Conservation (phyloP, 2,888 invertebrate genomes). For the Argyresthia goedartella region DNA sequence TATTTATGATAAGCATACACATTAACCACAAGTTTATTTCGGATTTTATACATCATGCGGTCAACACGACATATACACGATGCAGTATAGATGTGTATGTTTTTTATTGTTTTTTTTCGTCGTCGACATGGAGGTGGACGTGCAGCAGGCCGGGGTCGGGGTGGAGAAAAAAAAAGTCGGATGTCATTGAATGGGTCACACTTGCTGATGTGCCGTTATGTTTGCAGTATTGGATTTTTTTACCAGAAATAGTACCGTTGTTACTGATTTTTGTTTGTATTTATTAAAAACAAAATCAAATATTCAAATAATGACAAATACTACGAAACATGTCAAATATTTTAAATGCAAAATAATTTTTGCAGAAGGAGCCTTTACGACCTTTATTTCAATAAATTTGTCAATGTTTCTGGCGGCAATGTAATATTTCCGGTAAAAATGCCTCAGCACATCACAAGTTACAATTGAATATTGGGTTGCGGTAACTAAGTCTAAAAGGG, state of each 20-base stretch:
- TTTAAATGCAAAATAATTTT: too few relatives aligned
- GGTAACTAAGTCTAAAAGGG: conserved; percentile 45
- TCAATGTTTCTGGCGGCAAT: too few relatives aligned
- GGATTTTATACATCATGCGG: conserved; percentile 62
- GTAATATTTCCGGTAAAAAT: too few relatives aligned
- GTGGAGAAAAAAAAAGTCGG: conserved; percentile 64
- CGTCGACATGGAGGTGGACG: conserved; percentile 58
- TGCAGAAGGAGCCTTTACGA: too few relatives aligned
- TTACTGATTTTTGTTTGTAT: too few relatives aligned
- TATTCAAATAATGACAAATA: too few relatives aligned
- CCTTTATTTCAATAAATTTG: too few relatives aligned
- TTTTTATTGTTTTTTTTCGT: conserved; percentile 38
- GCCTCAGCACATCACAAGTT: too few relatives aligned
- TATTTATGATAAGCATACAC: conserved; percentile 46
- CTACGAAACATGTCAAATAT: too few relatives aligned
- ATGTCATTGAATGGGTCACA: conserved; percentile 68
- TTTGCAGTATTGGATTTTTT: too few relatives aligned
- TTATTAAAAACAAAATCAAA: too few relatives aligned
- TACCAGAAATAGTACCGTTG: too few relatives aligned
- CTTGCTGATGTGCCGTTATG: conserved; percentile 18
- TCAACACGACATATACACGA: conserved; percentile 66
- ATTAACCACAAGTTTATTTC: conserved; percentile 47
- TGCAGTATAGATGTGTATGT: conserved; percentile 58
- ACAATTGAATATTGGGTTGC: conserved; percentile 25
- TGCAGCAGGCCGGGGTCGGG: conserved; percentile 63